Evolutionary conservation across 2,888 invertebrate species (phyloP).

Genomic region (Drosophila yooni): DNA sequence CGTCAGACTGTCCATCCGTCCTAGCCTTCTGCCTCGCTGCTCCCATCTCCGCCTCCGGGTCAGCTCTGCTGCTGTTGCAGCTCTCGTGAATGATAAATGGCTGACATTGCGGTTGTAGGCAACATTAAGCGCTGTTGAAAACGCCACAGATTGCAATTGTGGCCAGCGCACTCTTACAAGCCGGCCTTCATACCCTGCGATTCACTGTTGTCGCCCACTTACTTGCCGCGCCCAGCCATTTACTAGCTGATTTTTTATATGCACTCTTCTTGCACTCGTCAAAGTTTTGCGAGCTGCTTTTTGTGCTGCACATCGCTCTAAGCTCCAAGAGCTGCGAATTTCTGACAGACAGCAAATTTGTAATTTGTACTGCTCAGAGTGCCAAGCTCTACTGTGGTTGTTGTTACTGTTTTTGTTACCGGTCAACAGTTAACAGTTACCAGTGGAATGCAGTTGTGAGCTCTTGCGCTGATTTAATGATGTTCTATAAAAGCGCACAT

Average conservation of each 20-base stretch:
- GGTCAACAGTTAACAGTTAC: conserved; percentile 39
- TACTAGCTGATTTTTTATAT: conserved; percentile 44
- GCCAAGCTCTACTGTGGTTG: conserved; percentile 17
- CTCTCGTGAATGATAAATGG: conserved; percentile 73
- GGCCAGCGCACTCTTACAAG: conserved; percentile 20
- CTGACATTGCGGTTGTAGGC: conserved; percentile 76
- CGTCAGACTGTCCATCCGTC: conserved; percentile 24
- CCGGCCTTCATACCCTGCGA: not conserved
- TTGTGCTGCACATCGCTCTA: conserved; percentile 35
- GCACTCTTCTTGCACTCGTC: conserved; percentile 45
- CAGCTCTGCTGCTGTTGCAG: conserved; percentile 25
- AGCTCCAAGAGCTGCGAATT: conserved; percentile 27
- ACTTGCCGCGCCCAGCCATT: conserved; percentile 6
- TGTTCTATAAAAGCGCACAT: conserved; percentile 53
- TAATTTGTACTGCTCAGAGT: conserved; percentile 67
- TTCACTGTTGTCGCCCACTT: not conserved
- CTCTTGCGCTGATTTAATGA: conserved; percentile 72
- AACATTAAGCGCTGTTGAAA: conserved; percentile 77
- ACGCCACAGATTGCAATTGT: conserved; percentile 77
- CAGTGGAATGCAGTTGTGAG: conserved; percentile 71
- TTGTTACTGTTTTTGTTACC: conserved; percentile 28
- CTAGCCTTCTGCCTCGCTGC: conserved; percentile 2
- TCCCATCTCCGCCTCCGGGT: conserved; percentile 7
- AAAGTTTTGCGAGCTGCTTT: conserved; percentile 57
- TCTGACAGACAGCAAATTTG: conserved; percentile 66